Evolutionary conservation across 2,113 vertebrate genomes (phyloP).

Genomic region (Macroglossus sobrinus): DNA sequence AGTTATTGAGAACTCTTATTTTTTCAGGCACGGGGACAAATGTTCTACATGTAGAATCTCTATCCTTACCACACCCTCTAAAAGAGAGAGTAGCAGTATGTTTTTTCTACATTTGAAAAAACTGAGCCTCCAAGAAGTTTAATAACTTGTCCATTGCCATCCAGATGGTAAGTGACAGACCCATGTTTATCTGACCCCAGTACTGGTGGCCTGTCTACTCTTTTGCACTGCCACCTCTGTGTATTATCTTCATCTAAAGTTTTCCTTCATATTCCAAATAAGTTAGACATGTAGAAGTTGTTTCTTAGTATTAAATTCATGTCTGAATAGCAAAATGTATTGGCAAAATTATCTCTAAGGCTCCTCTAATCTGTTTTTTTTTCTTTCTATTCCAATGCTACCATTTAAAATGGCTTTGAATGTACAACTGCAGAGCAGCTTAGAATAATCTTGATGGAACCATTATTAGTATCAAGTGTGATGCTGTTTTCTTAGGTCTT

Average conservation of each 20-base stretch:
- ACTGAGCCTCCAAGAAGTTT: background rate
- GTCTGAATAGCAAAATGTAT: background rate
- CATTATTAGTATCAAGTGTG: background rate
- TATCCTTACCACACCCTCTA: background rate
- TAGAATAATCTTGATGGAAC: background rate
- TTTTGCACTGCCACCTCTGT: background rate
- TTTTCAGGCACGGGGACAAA: background rate
- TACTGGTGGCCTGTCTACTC: background rate
- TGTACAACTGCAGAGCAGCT: background rate
- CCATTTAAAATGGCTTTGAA: background rate
- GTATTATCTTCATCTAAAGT: background rate
- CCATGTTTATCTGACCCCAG: background rate
- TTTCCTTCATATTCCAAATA: background rate
- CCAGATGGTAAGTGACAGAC: background rate
- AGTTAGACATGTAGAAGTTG: background rate
- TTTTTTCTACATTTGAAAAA: background rate
- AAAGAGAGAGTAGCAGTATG: background rate
- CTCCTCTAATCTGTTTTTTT: background rate
- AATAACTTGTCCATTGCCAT: background rate
- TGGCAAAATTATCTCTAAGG: background rate
- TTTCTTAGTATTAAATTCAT: background rate
- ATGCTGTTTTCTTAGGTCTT: slow-evolving; percentile 7
- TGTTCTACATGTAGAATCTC: background rate
- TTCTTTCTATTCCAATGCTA: background rate
- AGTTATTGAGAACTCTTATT: background rate